Base-by-base conservation (phyloP, 2,113 vertebrate genomes). In the Erythrocercus mccallii region DNA sequence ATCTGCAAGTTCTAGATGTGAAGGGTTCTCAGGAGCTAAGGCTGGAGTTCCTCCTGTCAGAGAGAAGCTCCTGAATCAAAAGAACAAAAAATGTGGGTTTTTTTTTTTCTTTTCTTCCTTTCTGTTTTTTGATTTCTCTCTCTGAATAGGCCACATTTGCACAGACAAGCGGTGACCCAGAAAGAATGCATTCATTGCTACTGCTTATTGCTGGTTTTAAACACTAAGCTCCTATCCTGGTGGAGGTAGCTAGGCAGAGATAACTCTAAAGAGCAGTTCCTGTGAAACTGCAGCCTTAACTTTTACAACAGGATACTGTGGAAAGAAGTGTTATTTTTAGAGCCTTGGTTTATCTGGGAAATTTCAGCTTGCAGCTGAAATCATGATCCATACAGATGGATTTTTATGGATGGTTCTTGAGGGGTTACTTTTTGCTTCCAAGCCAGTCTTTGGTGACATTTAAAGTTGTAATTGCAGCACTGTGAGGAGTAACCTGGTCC, bases 401-500 rank as follows among this genome's bases (percentile, higher is more conserved):
- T 80, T 90, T 95, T 74, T 77, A 47, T 72, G 64, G 86, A 88
- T 58, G 28, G 44, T 31, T 90, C 88, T 93, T 92, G 50, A 81
- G 66, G 66, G 62, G 37, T 53, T 53, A 23, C 9, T 61, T 94
- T 60, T 93, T 81, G 70, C 31, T 88, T 90, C 58, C 71, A 88
- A 81, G 54, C 6, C 58, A 80, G 37, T 53, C 44, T 88, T 88
- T 58, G 35, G 78, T 90, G 95, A 88, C 47, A 53, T 93, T 90
- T 85, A 65, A 80, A 91, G 91, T 47, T 56, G 22, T 25, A 81
- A 81, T 5, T 65, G 57, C 48, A 61, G 79, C 33, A 48, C 77
- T 80, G 73, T 57, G 47, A 88, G 33, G 28, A 88, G 61, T 11
- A 76, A 68, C 33, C n/a, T 80, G 78, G 28, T 35, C 45, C 85